Base-by-base conservation (phyloP, 2,797 vertebrate genomes). In the Schizopygopsis malacanthus region DNA sequence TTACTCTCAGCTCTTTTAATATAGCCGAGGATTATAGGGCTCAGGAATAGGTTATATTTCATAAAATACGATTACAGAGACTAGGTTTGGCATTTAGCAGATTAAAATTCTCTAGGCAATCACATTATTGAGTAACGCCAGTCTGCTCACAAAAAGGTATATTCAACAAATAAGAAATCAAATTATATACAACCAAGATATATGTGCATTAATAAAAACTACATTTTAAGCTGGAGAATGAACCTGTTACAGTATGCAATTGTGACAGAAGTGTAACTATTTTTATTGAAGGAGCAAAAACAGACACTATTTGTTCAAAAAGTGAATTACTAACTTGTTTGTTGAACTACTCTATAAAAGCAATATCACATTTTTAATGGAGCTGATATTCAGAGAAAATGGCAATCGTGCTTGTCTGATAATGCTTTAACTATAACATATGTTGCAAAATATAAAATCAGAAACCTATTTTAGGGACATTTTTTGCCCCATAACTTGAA, bases 61-160 rank as follows among this genome's bases (percentile, higher is more conserved):
- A 83, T 83, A 54, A 72, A 83, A 79, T 28, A 63, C 5, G 76
- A 83, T 83, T 79, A 83, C 56, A 75, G 59, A 72, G 52, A 22
- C 69, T 52, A 52, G 41, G 15, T 54, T 54, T 87, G 81, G 69
- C 81, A 83, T 87, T 83, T 87, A 79, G 59, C 73, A 54, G 81
- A 83, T 86, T 82, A 54, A 54, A 65, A 81, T 81, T 63, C 33
- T 65, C 43, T 43, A n/a, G 6, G 80, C 56, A 41, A 67, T 83
- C 54, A 79, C 39, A 54, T 25, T 50, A 77, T 63, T 82, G 65
- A 76, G 70, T 56, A 50, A 70, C 12, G 4, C 20, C 22, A 39
- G 61, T 56, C 43, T 45, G 50, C 75, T 33, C 47, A 78, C 37
- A 39, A 79, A 43, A 71, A 70, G n/a, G 39, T 71, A 33, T 47